Evolutionary conservation across 2,797 vertebrate species (phyloP).

Genomic region (Telmatherina bonti): DNA sequence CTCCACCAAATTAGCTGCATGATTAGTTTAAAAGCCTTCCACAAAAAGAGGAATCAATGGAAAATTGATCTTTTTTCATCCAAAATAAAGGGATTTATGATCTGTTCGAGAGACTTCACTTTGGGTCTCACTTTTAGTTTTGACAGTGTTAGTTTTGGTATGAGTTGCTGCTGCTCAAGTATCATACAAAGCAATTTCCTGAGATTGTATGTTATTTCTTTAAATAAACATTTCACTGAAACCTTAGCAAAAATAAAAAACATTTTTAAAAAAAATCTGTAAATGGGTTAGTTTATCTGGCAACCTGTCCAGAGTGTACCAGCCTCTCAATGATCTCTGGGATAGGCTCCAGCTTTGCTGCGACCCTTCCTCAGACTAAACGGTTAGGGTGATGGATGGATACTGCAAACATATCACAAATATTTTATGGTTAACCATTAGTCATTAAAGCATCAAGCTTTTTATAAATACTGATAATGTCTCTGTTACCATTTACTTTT

Average conservation of each 20-base stretch:
- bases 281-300: not conserved
- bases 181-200: slow-evolving; percentile 1
- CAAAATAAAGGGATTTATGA: slow-evolving; percentile 4
- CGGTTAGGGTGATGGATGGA: not conserved
- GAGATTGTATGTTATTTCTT: slow-evolving; percentile 8
- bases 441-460: not conserved
- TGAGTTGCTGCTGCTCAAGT: slow-evolving; percentile 12
- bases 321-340: no score
- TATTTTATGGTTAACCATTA: not conserved
- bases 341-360: no score
- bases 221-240: not conserved
- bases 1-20: not conserved
- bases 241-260: no score
- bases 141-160: slow-evolving; percentile 12
- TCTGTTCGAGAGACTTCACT: slow-evolving; percentile 1
- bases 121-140: slow-evolving; percentile 2
- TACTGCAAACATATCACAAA: not conserved
- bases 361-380: no score
- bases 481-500: not conserved
- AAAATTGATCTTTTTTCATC: not conserved
- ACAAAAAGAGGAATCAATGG: not conserved
- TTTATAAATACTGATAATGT: not conserved
- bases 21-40: not conserved
- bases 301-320: no score
- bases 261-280: no score